A percentile compares a stretch with the other conserved stretches of the same genome.
phyloP scores from a whole-genome alignment of 2,888 invertebrate species.

The Terebella lapidaria region DNA sequence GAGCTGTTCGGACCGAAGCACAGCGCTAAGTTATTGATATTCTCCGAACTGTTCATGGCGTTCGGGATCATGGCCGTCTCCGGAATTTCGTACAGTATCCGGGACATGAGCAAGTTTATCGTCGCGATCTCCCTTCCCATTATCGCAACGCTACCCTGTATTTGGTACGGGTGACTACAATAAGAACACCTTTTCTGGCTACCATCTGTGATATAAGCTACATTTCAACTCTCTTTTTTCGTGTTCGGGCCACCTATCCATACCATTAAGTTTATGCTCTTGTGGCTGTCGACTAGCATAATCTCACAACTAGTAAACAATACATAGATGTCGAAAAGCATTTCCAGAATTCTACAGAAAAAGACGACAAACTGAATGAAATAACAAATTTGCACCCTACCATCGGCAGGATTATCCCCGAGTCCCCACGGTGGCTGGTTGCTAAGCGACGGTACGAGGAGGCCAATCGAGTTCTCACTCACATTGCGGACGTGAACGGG shows the following conservation, averaged over 20 bases:
- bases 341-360: too few species aligned
- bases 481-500: slow-evolving; percentile 13
- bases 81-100: slow-evolving; percentile 12
- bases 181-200: not conserved
- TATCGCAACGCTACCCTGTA: slow-evolving; percentile 6
- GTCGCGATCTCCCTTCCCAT: slow-evolving; percentile 7
- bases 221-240: too few species aligned
- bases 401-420: slow-evolving; percentile 21
- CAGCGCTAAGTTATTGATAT: slow-evolving; percentile 10
- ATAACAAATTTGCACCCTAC: too few species aligned
- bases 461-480: slow-evolving; percentile 12
- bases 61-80: slow-evolving; percentile 20
- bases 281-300: too few species aligned
- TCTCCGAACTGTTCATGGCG: slow-evolving; percentile 9
- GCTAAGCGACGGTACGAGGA: slow-evolving; percentile 12
- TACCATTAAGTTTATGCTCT: too few species aligned
- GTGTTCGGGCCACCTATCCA: too few species aligned
- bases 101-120: slow-evolving; percentile 16
- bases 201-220: too few species aligned
- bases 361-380: too few species aligned
- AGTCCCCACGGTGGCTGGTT: slow-evolving; percentile 23
- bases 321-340: too few species aligned
- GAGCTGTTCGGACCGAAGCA: slow-evolving; percentile 15
- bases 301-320: too few species aligned
- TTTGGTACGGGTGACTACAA: slow-evolving; percentile 2